These are phyloP conservation scores for Candoia aspera DNA, from an alignment of 2,113 vertebrate species.

Conservation along the genomic window DNA sequence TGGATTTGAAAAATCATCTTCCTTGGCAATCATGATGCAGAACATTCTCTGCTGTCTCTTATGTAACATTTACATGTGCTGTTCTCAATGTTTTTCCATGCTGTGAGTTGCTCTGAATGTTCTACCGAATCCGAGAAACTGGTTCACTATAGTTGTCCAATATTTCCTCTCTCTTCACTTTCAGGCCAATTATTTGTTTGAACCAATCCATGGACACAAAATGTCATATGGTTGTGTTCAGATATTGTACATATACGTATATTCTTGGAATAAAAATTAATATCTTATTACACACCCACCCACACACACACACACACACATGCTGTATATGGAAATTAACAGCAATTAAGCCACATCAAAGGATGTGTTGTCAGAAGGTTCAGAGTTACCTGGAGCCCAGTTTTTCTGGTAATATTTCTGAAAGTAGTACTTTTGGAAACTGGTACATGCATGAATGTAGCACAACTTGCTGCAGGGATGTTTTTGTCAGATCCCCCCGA, in stretches of 20 bases:
- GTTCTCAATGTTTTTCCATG: too few relatives aligned
- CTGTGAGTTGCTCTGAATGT: too few relatives aligned
- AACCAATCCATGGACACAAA: neutral
- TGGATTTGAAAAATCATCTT: too few relatives aligned
- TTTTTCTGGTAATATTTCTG: neutral
- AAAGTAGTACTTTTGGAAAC: neutral
- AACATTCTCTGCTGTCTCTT: too few relatives aligned
- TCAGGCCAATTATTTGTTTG: neutral
- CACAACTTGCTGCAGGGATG: neutral
- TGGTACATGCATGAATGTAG: neutral
- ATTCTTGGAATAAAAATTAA: neutral
- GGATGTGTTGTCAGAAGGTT: neutral
- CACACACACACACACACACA: too few relatives aligned
- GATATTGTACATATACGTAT: neutral
- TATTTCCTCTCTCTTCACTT: neutral
- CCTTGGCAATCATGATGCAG: too few relatives aligned
- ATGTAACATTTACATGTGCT: too few relatives aligned
- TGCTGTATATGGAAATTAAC: neutral
- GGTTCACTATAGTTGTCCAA: neutral
- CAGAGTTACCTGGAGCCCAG: neutral
- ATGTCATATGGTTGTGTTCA: neutral
- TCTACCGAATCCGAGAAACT: too few relatives aligned
- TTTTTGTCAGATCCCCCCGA: too few relatives aligned
- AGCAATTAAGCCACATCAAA: neutral
- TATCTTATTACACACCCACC: too few relatives aligned